These are phyloP conservation scores for Herpailurus yagouaroundi DNA, from an alignment of 2,113 vertebrate genomes.

Conservation along the genomic window DNA sequence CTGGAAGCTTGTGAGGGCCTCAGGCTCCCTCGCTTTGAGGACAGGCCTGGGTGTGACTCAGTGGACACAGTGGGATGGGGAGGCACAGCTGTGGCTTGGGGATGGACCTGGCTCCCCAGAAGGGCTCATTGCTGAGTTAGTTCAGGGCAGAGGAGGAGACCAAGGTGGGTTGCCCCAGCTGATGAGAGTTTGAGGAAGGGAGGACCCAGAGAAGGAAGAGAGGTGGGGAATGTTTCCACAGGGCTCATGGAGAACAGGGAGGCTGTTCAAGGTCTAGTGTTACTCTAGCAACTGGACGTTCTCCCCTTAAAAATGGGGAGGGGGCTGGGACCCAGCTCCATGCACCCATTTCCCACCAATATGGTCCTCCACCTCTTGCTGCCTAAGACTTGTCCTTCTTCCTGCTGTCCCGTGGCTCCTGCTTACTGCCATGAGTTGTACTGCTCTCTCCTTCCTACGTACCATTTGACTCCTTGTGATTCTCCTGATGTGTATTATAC, in stretches of 20 bases:
- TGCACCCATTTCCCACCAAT: background rate
- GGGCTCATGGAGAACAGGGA: background rate
- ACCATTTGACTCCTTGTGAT: background rate
- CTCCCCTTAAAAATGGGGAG: background rate
- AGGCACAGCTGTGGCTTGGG: fast-evolving
- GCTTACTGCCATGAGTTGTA: fast-evolving
- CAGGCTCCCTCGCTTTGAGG: background rate
- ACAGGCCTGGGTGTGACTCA: background rate
- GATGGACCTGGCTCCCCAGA: background rate
- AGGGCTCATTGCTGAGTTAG: background rate
- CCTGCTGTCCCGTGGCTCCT: background rate
- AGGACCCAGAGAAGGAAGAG: background rate
- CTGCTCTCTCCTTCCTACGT: background rate
- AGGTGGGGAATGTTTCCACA: background rate
- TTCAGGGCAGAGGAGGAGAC: background rate
- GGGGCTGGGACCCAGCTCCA: background rate
- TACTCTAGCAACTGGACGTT: background rate
- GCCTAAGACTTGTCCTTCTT: background rate
- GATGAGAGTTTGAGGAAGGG: background rate
- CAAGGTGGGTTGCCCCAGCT: background rate
- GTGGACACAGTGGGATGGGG: too few species aligned
- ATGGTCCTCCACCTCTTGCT: fast-evolving
- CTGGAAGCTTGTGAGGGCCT: background rate
- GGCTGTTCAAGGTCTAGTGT: background rate
- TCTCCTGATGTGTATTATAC: background rate